Percentiles rank a stretch among this genome's conserved stretches.
Evolutionary conservation across 2,797 vertebrate genomes (phyloP).

Genomic region (Falco berigora): DNA sequence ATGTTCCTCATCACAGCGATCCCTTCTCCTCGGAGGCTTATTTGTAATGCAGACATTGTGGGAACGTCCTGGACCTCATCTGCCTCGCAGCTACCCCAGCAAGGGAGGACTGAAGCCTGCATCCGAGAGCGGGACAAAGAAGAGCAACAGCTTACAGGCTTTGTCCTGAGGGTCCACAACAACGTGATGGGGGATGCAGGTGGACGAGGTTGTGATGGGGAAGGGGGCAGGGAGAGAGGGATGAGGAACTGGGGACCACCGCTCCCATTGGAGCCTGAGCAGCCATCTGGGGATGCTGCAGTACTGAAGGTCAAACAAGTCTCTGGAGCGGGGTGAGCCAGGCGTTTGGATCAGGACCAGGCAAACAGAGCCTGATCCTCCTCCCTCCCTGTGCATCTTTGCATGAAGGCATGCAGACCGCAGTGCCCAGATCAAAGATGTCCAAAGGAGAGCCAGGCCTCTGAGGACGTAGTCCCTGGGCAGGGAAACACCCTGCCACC

Average conservation of each 20-base stretch:
- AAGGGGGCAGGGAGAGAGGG: background rate
- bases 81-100: background rate
- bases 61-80: background rate
- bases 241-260: background rate
- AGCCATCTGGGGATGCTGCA: background rate
- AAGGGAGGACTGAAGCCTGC: background rate
- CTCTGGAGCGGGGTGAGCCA: background rate
- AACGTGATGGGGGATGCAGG: background rate
- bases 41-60: background rate
- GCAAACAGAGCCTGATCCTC: background rate
- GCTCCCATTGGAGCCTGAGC: background rate
- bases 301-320: background rate
- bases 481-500: background rate
- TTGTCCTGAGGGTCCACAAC: background rate
- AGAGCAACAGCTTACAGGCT: background rate
- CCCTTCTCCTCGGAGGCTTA: background rate
- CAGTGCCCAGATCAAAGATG: too few relatives aligned
- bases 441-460: background rate
- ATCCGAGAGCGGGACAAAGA: background rate
- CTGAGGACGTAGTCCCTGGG: accelerated
- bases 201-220: background rate
- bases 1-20: accelerated
- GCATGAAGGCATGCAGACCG: background rate
- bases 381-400: accelerated
- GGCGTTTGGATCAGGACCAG: background rate